Evolutionary conservation across 35 echinoderm and acorn worm genomes (phyloP).

Genomic region (Amphiura filiformis): DNA sequence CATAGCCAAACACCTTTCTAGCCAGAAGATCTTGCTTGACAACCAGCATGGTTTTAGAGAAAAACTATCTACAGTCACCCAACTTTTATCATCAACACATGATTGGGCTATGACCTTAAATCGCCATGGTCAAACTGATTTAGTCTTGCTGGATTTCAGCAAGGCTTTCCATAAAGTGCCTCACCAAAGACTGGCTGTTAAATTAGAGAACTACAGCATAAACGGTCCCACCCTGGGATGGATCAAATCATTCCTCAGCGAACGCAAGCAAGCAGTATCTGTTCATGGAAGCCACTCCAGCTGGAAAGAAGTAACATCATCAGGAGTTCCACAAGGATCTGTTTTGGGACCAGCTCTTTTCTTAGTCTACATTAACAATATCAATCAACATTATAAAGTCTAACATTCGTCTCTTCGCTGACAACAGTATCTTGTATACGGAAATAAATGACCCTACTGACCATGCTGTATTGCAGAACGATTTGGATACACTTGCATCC

Average conservation of each 20-base stretch:
- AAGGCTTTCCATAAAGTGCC: constrained; percentile 71
- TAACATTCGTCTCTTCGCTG: constrained; percentile 28
- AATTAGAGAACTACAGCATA: constrained; percentile 54
- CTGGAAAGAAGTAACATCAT: constrained; percentile 21
- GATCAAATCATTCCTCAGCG: constrained; percentile 27
- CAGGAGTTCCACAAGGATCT: constrained; percentile 53
- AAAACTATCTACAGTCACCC: constrained; percentile 28
- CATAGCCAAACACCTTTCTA: constrained; percentile 34
- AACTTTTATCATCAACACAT: constrained; percentile 43
- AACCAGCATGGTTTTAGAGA: constrained; percentile 59
- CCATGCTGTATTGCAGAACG: constrained; percentile 21
- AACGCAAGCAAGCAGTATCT: constrained; percentile 3
- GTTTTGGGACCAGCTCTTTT: constrained; percentile 55
- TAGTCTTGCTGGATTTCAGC: constrained; percentile 63
- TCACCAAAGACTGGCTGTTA: constrained; percentile 20
- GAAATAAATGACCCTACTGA: constrained; percentile 24
- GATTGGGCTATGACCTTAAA: constrained; percentile 40
- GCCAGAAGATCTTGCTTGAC: constrained; percentile 51
- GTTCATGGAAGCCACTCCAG: constrained; percentile 12
- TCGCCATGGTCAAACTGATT: constrained; percentile 46
- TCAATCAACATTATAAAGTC: constrained; percentile 6
- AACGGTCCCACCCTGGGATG: neutral
- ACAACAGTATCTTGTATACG: constrained; percentile 34
- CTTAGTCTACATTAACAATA: constrained; percentile 39
- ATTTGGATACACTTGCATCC: constrained; percentile 22